Conservation (phyloP, 2,113 vertebrate genomes). For the Cheirogaleus medius region DNA sequence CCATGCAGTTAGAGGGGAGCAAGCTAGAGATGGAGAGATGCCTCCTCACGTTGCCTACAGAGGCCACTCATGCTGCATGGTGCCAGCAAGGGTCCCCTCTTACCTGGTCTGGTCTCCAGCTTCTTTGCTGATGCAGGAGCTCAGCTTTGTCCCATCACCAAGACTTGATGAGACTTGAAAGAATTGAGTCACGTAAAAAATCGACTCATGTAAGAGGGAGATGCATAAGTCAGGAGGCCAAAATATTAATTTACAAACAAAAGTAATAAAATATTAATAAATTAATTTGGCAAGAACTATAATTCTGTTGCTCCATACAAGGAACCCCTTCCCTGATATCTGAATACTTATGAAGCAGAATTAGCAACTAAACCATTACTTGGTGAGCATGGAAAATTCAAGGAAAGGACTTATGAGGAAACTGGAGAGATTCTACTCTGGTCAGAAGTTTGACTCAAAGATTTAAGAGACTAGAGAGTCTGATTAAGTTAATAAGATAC, state of each 20-base stretch:
- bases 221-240: not conserved
- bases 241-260: not conserved
- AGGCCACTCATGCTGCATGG: not conserved
- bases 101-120: not conserved
- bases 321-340: not conserved
- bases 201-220: not conserved
- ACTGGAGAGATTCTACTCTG: not conserved
- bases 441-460: not conserved
- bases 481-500: not conserved
- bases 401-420: not conserved
- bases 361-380: not conserved
- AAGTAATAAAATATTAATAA: not conserved
- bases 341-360: not conserved
- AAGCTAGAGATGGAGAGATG: not conserved
- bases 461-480: not conserved
- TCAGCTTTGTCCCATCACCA: not conserved
- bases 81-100: not conserved
- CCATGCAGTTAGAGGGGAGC: not conserved
- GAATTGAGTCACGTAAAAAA: not conserved
- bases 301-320: not conserved
- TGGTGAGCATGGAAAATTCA: not conserved
- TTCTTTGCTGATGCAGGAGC: not conserved
- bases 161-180: not conserved
- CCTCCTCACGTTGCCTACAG: not conserved
- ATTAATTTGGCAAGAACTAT: not conserved